Conservation (phyloP, 2,888 invertebrate genomes). For the Agrilus mali region DNA sequence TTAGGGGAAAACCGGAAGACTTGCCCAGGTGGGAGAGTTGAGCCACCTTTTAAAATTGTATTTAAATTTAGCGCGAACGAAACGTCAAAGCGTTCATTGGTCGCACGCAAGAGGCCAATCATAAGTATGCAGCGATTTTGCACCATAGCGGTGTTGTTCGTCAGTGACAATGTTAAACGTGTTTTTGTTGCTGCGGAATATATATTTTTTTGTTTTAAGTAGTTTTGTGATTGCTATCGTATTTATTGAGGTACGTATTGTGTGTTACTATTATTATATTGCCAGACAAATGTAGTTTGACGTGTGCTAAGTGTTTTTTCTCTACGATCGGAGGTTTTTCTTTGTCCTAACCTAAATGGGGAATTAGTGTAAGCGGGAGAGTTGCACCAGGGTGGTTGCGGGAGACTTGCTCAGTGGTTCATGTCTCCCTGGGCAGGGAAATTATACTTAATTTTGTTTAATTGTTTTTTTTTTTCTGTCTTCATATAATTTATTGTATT, state of each 20-base stretch:
- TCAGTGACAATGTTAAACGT: neutral
- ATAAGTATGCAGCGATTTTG: neutral
- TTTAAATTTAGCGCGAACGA: too few species aligned
- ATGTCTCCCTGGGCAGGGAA: too few species aligned
- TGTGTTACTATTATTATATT: neutral
- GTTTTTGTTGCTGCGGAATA: neutral
- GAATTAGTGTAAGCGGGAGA: neutral
- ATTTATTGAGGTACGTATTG: too few species aligned
- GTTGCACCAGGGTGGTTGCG: neutral
- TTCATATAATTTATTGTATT: neutral
- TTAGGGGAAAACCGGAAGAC: too few species aligned
- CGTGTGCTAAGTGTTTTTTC: slow-evolving; percentile 1
- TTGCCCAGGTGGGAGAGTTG: too few species aligned
- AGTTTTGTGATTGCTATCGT: neutral
- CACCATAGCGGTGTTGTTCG: neutral
- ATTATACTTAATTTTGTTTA: too few species aligned
- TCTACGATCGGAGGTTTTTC: neutral
- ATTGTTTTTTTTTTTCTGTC: neutral
- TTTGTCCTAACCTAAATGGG: neutral
- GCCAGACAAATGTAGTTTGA: neutral
- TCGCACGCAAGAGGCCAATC: too few species aligned
- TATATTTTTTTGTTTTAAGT: neutral
- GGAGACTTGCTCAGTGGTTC: neutral
- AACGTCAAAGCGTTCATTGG: too few species aligned
- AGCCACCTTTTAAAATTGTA: too few species aligned